Base-by-base conservation (phyloP, 2,888 invertebrate genomes). In the Achlya flavicornis region DNA sequence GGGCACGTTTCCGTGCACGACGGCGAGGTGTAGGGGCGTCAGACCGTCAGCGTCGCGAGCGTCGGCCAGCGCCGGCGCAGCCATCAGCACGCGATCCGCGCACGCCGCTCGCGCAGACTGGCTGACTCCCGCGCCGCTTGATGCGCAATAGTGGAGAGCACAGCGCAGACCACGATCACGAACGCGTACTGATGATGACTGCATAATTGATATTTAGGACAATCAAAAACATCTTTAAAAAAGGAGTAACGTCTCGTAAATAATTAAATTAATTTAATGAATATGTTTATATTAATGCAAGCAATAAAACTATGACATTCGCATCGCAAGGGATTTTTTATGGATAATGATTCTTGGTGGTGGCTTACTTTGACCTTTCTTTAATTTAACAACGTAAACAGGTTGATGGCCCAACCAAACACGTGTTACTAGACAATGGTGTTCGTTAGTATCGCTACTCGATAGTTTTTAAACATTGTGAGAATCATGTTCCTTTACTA, bases 11-110 rank as follows among this genome's bases (percentile, higher is more conserved):
- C 98, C 98, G 72, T 98, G 97, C 83, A 98, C 98, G 69, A 98
- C 98, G 35, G 99, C 98, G 80, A 99, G 95, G 91, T 99, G 98
- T 63, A 99, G 95, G 11, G 99, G 97, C 11, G 99, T 98, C 85
- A 98, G 97, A 67, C 99, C 99, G 89, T 99, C 98, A 75, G 98
- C 97, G 87, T 99, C 98, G 58, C 96, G 95, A 53, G 96, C 96
- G 87, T 97, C 97, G 66, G 98, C 95, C 73, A 98, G 94, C 77
- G 96, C 96, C n/a, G 98, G 97, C 75, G 98, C 98, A 62, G 97
- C 96, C 93, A 97, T 96, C 68, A 98, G 95, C 79, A 99, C 96
- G 79, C 97, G 96, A 78, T 95, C 95, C 12, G 97, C 98, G 92
- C 99, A 99, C 79, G 97, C 97, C 81, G 99, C 98, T 57, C 96